These are phyloP conservation scores for Chrysocyon brachyurus DNA, from an alignment of 2,797 vertebrate species.

Conservation along the genomic window DNA sequence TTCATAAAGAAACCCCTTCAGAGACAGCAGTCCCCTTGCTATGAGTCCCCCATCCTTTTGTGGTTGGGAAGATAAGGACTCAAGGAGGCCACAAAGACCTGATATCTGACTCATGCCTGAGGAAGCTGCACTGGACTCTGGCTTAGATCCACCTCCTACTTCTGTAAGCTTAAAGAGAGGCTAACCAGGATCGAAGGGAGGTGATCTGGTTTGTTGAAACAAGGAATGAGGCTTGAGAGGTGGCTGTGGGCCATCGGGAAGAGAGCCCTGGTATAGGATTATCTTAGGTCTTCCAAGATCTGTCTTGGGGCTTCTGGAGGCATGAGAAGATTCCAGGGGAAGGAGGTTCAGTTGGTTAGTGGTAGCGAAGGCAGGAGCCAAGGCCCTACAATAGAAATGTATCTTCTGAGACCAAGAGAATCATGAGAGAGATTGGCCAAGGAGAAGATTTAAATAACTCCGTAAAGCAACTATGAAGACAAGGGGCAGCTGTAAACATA, in stretches of 20 bases:
- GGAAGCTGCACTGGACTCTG: not conserved
- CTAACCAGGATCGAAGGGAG: not conserved
- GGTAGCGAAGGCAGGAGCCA: not conserved
- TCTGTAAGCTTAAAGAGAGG: not conserved
- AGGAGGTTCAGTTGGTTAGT: not conserved
- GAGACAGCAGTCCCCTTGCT: not conserved
- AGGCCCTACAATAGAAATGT: not conserved
- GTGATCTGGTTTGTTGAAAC: not conserved
- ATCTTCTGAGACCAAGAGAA: not conserved
- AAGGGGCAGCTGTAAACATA: not conserved
- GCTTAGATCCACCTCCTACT: not conserved
- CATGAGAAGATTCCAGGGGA: not conserved
- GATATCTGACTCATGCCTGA: not conserved
- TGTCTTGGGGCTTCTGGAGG: not conserved
- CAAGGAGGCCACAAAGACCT: not conserved
- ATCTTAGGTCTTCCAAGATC: not conserved
- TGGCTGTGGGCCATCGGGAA: not conserved
- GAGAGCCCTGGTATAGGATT: not conserved
- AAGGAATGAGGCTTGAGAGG: not conserved
- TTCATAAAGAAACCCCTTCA: not conserved
- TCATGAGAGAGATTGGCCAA: not conserved
- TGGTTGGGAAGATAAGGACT: not conserved
- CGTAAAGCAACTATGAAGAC: not conserved
- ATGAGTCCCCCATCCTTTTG: not conserved
- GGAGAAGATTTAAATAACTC: not conserved